Percentiles rank a stretch among this genome's conserved stretches.
Conservation (phyloP, 2,888 invertebrate genomes). For the Synergus laeviventris region DNA sequence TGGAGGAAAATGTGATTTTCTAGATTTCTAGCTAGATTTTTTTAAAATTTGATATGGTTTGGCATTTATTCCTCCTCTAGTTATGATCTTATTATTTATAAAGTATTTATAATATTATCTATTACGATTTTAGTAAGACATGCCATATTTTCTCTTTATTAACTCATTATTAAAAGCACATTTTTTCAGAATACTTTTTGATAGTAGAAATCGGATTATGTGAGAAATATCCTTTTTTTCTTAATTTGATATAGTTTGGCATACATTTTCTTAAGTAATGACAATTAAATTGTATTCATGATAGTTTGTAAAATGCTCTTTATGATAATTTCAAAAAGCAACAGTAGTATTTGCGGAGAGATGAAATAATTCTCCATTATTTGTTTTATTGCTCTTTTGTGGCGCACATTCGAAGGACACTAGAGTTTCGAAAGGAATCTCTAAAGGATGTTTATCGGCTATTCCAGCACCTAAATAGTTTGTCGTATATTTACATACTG, state of each 20-base stretch:
- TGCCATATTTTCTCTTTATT: no score
- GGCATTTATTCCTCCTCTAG: no score
- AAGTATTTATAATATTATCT: no score
- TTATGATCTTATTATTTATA: no score
- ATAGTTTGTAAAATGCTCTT: background rate
- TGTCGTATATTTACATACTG: constrained; percentile 24
- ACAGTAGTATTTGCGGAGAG: background rate
- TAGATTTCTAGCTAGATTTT: no score
- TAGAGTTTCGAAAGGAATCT: background rate
- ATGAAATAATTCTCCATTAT: background rate
- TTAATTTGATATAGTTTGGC: background rate
- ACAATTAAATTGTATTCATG: background rate
- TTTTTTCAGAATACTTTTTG: no score
- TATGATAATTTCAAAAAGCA: background rate
- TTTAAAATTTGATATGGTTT: no score
- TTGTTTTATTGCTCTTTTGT: background rate
- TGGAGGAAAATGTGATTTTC: no score
- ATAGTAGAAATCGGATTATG: background rate
- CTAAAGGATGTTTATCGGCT: background rate
- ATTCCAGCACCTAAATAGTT: constrained; percentile 19
- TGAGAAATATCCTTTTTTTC: background rate
- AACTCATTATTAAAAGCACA: no score
- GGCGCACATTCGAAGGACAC: background rate
- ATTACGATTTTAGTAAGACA: no score
- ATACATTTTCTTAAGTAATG: background rate